phyloP scores from a whole-genome alignment of 2,113 vertebrate species.

The Perognathus longimembris region DNA sequence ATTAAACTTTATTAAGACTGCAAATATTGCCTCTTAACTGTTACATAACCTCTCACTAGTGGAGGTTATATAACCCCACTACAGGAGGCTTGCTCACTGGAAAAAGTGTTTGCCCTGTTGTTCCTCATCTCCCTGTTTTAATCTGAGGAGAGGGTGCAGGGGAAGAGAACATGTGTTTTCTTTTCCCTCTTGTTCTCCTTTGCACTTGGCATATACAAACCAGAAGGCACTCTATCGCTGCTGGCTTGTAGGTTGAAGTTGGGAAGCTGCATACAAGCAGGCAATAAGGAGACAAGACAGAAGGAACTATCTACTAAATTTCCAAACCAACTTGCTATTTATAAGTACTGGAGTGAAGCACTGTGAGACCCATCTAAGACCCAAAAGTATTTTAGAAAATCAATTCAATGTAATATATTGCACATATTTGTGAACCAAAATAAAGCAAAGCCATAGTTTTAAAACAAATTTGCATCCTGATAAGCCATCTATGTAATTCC shows the following conservation, averaged over 20 bases:
- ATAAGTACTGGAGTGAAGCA: not conserved
- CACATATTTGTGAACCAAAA: conserved; percentile 12
- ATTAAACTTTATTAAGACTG: not conserved
- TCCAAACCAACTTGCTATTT: not conserved
- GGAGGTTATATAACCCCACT: too few species aligned
- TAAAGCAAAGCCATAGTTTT: conserved; percentile 8
- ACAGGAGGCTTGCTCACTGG: too few species aligned
- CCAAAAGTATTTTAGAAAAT: not conserved
- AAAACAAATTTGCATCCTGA: conserved; percentile 1
- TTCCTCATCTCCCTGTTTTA: not conserved
- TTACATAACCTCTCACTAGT: not conserved
- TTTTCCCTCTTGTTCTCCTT: not conserved
- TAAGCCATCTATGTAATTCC: not conserved
- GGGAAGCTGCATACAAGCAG: not conserved
- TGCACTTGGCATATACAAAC: not conserved
- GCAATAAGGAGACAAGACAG: not conserved
- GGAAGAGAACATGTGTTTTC: not conserved
- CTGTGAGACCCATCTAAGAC: conserved; percentile 8
- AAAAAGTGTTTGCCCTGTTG: not conserved
- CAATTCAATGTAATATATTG: too few species aligned
- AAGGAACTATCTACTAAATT: not conserved
- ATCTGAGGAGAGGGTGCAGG: not conserved
- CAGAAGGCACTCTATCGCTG: not conserved
- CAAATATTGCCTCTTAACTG: not conserved
- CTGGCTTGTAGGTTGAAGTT: not conserved